These are phyloP conservation scores for Myotis pilosus DNA, from an alignment of 2,797 vertebrate species.

Conservation along the genomic window DNA sequence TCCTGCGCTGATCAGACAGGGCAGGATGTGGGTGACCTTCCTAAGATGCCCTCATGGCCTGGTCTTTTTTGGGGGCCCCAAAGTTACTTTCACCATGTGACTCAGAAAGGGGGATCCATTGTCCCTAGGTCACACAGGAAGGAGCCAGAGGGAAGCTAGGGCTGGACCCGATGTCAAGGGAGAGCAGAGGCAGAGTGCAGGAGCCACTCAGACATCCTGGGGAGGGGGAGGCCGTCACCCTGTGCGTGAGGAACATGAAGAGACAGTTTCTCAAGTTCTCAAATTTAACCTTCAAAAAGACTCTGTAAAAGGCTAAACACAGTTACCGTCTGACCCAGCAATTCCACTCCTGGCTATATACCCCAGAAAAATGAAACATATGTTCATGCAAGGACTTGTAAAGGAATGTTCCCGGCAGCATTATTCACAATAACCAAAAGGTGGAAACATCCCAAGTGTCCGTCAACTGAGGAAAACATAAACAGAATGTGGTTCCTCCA, in stretches of 20 bases:
- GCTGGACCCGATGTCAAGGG: background rate
- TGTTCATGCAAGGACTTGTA: background rate
- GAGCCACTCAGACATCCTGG: background rate
- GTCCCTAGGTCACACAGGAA: background rate
- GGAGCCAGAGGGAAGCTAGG: background rate
- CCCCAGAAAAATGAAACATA: background rate
- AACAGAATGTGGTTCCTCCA: background rate
- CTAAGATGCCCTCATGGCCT: background rate
- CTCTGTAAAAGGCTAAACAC: background rate
- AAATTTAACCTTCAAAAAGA: background rate
- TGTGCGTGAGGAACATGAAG: background rate
- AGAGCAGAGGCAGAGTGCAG: background rate
- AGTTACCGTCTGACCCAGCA: background rate
- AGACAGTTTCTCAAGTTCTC: background rate
- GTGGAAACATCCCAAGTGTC: background rate
- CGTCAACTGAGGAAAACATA: accelerated
- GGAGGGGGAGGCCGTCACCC: background rate
- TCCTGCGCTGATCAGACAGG: background rate
- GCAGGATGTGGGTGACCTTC: background rate
- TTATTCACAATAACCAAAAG: background rate
- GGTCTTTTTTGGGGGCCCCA: background rate
- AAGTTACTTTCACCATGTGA: background rate
- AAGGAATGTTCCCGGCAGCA: background rate
- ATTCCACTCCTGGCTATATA: background rate
- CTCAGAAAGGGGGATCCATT: background rate